phyloP scores from a whole-genome alignment of 1,140 invertebrate species.

The Harpegnathos saltator region DNA sequence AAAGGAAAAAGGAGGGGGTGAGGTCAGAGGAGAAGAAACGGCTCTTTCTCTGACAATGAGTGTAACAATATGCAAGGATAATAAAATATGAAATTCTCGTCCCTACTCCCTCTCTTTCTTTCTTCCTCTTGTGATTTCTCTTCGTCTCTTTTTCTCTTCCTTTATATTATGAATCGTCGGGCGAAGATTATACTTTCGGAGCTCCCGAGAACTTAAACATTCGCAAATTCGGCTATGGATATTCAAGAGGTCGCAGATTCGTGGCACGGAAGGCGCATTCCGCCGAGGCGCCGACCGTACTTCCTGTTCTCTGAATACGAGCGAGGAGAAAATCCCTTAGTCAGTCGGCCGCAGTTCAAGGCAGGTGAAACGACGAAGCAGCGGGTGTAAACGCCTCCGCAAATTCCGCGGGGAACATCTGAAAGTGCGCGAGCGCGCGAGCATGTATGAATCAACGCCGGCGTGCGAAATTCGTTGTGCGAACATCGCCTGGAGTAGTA shows the following conservation, averaged over 20 bases:
- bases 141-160: background rate
- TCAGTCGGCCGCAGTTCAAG: background rate
- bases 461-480: slow-evolving; percentile 7
- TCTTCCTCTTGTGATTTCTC: slow-evolving; percentile 2
- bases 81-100: background rate
- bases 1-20: background rate
- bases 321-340: slow-evolving; percentile 21
- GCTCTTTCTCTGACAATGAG: too few species aligned
- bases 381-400: slow-evolving; percentile 22
- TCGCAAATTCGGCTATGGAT: slow-evolving; percentile 32
- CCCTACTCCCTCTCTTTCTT: background rate
- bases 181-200: background rate
- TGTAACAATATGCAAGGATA: too few species aligned
- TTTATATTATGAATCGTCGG: background rate
- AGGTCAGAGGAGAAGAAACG: too few species aligned
- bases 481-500: background rate
- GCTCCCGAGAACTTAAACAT: too few species aligned
- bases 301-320: slow-evolving; percentile 63
- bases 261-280: slow-evolving; percentile 58
- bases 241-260: slow-evolving; percentile 12
- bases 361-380: background rate
- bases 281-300: slow-evolving; percentile 60
- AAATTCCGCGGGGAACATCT: slow-evolving; percentile 12
- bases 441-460: slow-evolving; percentile 41
- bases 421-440: background rate